Conservation (phyloP, 2,113 vertebrate genomes). For the Rissa tridactyla region DNA sequence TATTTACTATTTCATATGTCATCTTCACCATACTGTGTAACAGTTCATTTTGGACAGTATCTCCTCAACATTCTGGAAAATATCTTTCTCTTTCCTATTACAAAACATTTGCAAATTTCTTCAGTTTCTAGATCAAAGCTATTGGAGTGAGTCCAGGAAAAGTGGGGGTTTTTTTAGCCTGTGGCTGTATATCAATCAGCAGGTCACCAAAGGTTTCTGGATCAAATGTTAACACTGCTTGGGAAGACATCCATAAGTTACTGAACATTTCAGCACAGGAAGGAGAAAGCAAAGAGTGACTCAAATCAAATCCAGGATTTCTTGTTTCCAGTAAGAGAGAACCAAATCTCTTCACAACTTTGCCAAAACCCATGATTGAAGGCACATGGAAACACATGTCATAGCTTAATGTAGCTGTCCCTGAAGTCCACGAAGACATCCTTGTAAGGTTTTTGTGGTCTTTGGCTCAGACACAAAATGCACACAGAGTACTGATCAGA, state of each 20-base stretch:
- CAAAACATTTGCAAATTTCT: slow-evolving; percentile 2
- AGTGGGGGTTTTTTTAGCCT: background rate
- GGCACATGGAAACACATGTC: background rate
- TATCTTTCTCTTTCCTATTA: background rate
- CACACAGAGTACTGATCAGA: background rate
- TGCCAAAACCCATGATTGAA: background rate
- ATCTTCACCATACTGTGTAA: background rate
- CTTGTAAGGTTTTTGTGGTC: background rate
- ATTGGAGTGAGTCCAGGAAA: background rate
- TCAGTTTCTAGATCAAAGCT: background rate
- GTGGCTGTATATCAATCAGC: background rate
- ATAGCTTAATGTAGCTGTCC: background rate
- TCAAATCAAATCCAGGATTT: background rate
- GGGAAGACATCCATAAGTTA: background rate
- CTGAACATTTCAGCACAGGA: background rate
- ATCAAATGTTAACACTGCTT: background rate
- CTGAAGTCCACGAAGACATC: background rate
- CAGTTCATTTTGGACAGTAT: background rate
- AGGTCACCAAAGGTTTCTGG: slow-evolving; percentile 4
- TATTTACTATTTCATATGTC: background rate
- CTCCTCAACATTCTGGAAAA: background rate
- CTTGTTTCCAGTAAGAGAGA: background rate
- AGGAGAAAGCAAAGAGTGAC: background rate
- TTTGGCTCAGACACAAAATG: slow-evolving; percentile 25
- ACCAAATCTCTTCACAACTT: background rate